These are phyloP conservation scores for Pseudomyrmex flavicornis DNA, from an alignment of 1,140 invertebrate genomes.

Conservation along the genomic window DNA sequence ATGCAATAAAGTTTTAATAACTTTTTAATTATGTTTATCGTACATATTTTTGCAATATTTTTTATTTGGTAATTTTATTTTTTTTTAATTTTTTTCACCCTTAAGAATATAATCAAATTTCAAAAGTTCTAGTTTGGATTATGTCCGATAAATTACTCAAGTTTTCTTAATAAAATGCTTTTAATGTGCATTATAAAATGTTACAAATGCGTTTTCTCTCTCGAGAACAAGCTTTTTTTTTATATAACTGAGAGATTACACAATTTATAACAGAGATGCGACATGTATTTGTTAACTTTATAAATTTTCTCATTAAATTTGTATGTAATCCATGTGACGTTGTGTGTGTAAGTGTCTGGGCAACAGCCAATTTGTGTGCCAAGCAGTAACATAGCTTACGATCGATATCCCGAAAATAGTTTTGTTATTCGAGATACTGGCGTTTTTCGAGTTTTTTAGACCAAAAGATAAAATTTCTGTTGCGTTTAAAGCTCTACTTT, in stretches of 20 bases:
- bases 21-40: too few species aligned
- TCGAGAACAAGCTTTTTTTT: background rate
- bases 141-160: too few species aligned
- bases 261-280: conserved; percentile 1
- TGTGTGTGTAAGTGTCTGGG: conserved; percentile 25
- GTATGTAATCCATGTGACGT: conserved; percentile 17
- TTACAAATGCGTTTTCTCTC: background rate
- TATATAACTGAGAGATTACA: background rate
- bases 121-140: too few species aligned
- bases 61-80: too few species aligned
- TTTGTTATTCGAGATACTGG: conserved; percentile 63
- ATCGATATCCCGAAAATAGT: conserved; percentile 74
- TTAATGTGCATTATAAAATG: too few species aligned
- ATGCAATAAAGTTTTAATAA: too few species aligned
- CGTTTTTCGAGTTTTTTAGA: conserved; percentile 37
- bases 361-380: conserved; percentile 63
- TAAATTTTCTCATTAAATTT: conserved; percentile 51
- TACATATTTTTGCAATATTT: too few species aligned
- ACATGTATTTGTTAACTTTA: conserved; percentile 16
- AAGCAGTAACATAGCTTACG: conserved; percentile 59
- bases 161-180: too few species aligned
- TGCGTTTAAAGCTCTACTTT: background rate
- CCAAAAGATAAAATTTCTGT: conserved; percentile 2
- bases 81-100: too few species aligned
- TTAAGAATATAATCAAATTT: too few species aligned